phyloP scores from a whole-genome alignment of 2,113 vertebrate genomes.

The Eclectus roratus region DNA sequence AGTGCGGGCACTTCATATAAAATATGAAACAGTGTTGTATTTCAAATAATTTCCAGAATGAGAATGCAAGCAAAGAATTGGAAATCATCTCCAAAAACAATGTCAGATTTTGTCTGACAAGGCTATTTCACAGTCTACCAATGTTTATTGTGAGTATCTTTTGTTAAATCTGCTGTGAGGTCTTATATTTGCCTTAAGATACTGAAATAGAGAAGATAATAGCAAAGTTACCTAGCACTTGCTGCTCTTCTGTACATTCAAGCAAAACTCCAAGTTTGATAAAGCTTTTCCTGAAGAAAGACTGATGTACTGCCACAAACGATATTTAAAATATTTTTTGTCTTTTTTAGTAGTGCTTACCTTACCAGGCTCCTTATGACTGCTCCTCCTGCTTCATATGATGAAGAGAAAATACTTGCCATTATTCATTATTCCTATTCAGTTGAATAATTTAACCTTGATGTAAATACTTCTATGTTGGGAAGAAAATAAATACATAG shows the following conservation, averaged over 20 bases:
- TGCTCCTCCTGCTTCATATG: background rate
- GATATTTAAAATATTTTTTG: background rate
- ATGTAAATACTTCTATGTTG: background rate
- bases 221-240: background rate
- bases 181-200: background rate
- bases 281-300: background rate
- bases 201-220: background rate
- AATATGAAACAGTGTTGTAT: background rate
- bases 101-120: background rate
- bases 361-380: background rate
- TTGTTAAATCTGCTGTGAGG: background rate
- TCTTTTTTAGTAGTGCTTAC: background rate
- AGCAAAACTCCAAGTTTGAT: background rate
- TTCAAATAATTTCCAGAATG: background rate
- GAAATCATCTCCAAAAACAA: background rate
- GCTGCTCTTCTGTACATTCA: background rate
- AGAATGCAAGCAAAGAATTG: background rate
- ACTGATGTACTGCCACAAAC: background rate
- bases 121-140: background rate
- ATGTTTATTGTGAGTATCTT: background rate
- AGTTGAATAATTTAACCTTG: background rate
- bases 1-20: slow-evolving; percentile 9
- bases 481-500: background rate
- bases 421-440: background rate
- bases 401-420: background rate